These are phyloP conservation scores for Platycheirus rosarum DNA, from an alignment of 2,888 invertebrate species.

Conservation along the genomic window DNA sequence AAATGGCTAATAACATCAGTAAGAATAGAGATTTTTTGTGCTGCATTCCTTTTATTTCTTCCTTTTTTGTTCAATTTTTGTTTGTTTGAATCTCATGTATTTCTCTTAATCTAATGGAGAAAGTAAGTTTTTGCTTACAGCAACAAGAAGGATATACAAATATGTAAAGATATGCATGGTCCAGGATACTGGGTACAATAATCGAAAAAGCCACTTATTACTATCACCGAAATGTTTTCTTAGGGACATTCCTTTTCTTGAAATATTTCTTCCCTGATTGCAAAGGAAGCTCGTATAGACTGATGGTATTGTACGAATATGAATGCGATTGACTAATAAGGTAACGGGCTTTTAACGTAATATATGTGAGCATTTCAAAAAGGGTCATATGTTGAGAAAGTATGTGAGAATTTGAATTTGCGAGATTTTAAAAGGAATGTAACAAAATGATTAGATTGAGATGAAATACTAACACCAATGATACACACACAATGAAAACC, in stretches of 20 bases:
- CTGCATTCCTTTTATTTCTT: no score
- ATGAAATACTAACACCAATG: no score
- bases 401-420: no score
- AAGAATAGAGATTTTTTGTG: constrained; percentile 63
- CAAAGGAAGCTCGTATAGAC: background rate
- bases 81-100: constrained; percentile 63
- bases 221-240: constrained; percentile 25
- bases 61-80: constrained; percentile 33
- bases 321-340: constrained; percentile 46
- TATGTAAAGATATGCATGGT: no score
- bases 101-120: constrained; percentile 57
- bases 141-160: background rate
- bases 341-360: background rate
- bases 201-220: constrained; percentile 2
- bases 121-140: constrained; percentile 52
- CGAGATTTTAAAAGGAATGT: no score
- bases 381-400: background rate
- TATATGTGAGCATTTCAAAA: background rate
- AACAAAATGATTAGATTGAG: no score
- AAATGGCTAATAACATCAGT: constrained; percentile 70
- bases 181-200: background rate
- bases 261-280: constrained; percentile 36
- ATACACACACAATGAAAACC: no score
- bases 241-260: constrained; percentile 44
- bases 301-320: background rate